Conservation (phyloP, 2,113 vertebrate genomes). For the Grus americana region DNA sequence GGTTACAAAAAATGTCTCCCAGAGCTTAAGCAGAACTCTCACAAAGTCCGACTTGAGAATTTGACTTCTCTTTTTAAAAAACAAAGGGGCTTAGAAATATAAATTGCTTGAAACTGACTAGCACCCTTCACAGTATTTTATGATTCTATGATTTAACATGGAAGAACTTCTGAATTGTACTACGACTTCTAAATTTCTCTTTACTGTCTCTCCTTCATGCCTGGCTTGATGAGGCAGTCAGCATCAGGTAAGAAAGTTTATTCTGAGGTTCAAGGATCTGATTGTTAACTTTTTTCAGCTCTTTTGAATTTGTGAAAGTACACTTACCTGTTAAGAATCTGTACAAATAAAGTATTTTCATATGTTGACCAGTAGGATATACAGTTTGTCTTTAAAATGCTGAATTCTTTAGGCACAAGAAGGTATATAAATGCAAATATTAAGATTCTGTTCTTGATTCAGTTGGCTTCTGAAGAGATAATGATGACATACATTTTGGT, state of each 20-base stretch:
- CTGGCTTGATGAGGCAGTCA: slow-evolving; percentile 82
- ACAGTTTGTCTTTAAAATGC: neutral
- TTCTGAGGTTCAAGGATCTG: neutral
- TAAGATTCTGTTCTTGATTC: neutral
- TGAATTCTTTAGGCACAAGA: neutral
- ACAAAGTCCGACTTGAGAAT: neutral
- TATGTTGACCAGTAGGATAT: neutral
- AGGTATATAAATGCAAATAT: neutral
- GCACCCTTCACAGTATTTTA: neutral
- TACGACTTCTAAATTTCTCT: slow-evolving; percentile 63
- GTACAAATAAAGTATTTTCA: neutral
- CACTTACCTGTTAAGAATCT: neutral
- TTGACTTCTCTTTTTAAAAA: neutral
- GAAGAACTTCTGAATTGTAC: slow-evolving; percentile 18
- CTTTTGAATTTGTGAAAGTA: neutral
- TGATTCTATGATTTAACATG: neutral
- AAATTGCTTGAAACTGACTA: neutral
- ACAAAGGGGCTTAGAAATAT: neutral
- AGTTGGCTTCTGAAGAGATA: neutral
- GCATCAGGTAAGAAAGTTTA: slow-evolving; percentile 84
- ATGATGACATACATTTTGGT: neutral
- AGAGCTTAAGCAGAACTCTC: neutral
- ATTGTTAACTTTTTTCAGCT: neutral
- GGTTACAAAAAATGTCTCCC: neutral
- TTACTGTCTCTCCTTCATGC: slow-evolving; percentile 84